These are phyloP conservation scores for Coelinius sp. DNA, from an alignment of 2,888 invertebrate species.

Conservation along the genomic window DNA sequence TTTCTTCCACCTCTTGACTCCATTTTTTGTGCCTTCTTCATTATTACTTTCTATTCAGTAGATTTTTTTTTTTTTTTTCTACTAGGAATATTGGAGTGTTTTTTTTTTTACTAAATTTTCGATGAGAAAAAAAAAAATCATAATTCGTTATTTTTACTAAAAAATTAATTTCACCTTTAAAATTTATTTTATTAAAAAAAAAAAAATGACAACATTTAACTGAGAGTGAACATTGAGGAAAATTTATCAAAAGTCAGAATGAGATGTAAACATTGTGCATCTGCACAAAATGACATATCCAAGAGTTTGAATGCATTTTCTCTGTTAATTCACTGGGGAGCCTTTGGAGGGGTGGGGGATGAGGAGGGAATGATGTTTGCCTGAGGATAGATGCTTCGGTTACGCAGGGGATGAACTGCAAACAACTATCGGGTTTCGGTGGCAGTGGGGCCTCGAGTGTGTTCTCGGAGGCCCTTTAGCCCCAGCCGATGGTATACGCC, in stretches of 20 bases:
- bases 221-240: no score
- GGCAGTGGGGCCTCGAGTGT: constrained; percentile 20
- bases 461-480: constrained; percentile 42
- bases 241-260: constrained; percentile 24
- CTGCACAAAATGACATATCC: constrained; percentile 22
- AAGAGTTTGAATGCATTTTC: constrained; percentile 33
- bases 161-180: no score
- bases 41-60: constrained; percentile 32
- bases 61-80: not conserved
- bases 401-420: constrained; percentile 66
- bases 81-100: not conserved
- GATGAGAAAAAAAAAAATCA: not conserved
- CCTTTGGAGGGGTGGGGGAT: not conserved
- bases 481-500: constrained; percentile 33
- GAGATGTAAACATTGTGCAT: constrained; percentile 24
- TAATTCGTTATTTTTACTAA: no score
- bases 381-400: constrained; percentile 63
- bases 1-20: constrained; percentile 41
- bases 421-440: constrained; percentile 68
- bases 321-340: constrained; percentile 22
- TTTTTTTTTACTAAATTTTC: not conserved
- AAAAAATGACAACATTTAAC: not conserved
- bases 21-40: constrained; percentile 42
- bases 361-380: constrained; percentile 54
- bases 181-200: not conserved